phyloP scores from a whole-genome alignment of 53 echinoderm and acorn worm genomes.

The Echinometra lucunter region DNA sequence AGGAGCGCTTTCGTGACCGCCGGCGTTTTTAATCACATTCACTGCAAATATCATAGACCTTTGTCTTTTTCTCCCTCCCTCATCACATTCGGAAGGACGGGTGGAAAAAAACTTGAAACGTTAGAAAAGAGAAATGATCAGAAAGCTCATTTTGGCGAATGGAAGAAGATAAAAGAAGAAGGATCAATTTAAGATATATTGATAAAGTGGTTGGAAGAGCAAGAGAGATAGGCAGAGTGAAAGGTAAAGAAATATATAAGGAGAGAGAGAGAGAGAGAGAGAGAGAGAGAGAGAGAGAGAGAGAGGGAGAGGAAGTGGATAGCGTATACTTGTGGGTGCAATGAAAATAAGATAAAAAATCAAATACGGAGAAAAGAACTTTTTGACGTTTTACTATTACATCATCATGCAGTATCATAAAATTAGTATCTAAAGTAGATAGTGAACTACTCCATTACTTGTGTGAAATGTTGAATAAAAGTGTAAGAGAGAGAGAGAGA shows the following conservation, averaged over 20 bases:
- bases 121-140: neutral
- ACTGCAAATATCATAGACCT: neutral
- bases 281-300: neutral
- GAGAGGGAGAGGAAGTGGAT: neutral
- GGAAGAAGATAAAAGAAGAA: no score
- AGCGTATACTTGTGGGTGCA: no score
- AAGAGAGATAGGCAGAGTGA: no score
- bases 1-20: conserved; percentile 38
- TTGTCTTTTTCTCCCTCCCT: conserved; percentile 22
- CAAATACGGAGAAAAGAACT: no score
- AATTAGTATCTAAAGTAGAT: neutral
- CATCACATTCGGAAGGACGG: neutral
- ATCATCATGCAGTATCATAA: neutral
- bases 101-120: neutral
- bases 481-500: neutral
- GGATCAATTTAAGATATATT: no score
- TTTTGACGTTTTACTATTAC: no score
- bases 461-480: no score
- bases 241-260: neutral
- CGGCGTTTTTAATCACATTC: conserved; percentile 61
- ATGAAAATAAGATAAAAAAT: neutral
- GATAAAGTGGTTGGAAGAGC: no score
- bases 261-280: neutral
- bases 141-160: neutral
- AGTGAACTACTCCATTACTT: neutral